Conservation (phyloP, 2,888 invertebrate genomes). For the Baccha elongata region DNA sequence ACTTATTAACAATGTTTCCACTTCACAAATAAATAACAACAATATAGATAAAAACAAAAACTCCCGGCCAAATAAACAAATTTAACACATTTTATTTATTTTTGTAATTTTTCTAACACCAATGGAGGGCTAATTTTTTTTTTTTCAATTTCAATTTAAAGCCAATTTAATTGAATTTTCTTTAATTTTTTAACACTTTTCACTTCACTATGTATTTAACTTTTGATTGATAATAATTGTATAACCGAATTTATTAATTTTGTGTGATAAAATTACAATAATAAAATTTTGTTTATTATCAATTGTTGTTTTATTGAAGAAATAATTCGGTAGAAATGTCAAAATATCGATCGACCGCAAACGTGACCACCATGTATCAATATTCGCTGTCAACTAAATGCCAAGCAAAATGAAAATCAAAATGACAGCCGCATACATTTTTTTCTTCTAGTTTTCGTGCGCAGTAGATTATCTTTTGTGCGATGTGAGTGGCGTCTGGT, state of each 20-base stretch:
- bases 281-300: constrained; percentile 49
- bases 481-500: not conserved
- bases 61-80: constrained; percentile 11
- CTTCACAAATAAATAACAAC: constrained; percentile 15
- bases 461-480: not conserved
- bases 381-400: constrained; percentile 76
- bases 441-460: constrained; percentile 16
- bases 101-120: not conserved
- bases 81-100: constrained; percentile 48
- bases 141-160: constrained; percentile 44
- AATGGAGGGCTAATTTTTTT: not conserved
- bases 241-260: constrained; percentile 27
- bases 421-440: constrained; percentile 64
- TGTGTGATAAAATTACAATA: constrained; percentile 53
- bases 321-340: constrained; percentile 66
- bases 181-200: constrained; percentile 31
- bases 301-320: constrained; percentile 19
- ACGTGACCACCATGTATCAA: constrained; percentile 75
- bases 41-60: constrained; percentile 4
- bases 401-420: constrained; percentile 75
- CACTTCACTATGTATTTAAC: constrained; percentile 40
- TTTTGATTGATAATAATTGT: constrained; percentile 18
- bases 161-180: constrained; percentile 23
- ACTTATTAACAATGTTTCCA: constrained; percentile 19
- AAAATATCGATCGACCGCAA: constrained; percentile 70